Conservation (phyloP, 37 sponge, comb jelly and placozoan genomes). For the Halisarca cf. caerulea region DNA sequence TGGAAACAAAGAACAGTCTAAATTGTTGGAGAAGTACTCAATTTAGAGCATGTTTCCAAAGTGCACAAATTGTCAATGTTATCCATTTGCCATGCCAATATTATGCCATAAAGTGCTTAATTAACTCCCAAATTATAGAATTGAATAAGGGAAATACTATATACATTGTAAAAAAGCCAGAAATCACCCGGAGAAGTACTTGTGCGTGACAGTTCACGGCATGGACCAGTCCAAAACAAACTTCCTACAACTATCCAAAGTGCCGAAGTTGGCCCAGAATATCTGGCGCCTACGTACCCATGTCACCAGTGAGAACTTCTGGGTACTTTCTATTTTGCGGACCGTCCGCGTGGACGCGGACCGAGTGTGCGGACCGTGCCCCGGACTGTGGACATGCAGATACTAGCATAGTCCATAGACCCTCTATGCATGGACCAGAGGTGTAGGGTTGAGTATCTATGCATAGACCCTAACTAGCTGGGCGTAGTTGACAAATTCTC, state of each 20-base stretch:
- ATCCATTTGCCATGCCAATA: too few species aligned
- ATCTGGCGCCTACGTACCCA: constrained; percentile 58
- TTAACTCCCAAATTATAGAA: constrained; percentile 3
- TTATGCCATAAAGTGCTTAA: too few species aligned
- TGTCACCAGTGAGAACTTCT: constrained; percentile 41
- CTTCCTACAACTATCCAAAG: constrained; percentile 5
- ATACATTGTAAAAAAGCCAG: constrained; percentile 56
- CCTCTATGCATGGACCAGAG: too few species aligned
- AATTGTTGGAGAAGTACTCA: constrained; percentile 13
- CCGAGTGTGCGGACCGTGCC: too few species aligned
- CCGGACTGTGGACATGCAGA: too few species aligned
- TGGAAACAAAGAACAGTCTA: constrained; percentile 13
- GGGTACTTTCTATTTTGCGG: too few species aligned
- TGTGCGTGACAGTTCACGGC: constrained; percentile 62
- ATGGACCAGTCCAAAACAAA: constrained; percentile 71
- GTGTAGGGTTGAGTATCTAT: too few species aligned
- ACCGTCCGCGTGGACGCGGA: too few species aligned
- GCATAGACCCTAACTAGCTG: too few species aligned
- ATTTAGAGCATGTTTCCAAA: constrained; percentile 44
- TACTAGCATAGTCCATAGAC: too few species aligned
- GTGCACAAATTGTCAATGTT: constrained; percentile 4
- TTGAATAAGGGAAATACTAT: constrained; percentile 50
- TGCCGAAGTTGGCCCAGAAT: constrained; percentile 31
- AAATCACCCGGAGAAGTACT: constrained; percentile 46
- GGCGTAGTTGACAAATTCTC: too few species aligned